Base-by-base conservation (phyloP, 2,888 invertebrate species). In the Ophraella communa region DNA sequence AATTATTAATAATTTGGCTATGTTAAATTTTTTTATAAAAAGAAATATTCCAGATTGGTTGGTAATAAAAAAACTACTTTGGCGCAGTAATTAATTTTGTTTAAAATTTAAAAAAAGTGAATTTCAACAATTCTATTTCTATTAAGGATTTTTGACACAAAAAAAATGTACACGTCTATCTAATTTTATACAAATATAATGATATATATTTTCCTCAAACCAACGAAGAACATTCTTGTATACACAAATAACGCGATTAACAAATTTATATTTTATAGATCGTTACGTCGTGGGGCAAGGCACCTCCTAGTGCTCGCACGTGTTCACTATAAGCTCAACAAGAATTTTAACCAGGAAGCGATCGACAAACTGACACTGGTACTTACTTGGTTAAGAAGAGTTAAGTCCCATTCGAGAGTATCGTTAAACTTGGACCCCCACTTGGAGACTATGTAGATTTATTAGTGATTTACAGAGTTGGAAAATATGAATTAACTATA, bases 261-360 rank as follows among this genome's bases (percentile, higher is more conserved):
- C 42, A 42, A 14, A 42, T 10, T 14, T 45, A 45, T 45, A 45
- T 45, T 45, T 51, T 17, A 51, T 51, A 23, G 24, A 24, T 27
- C 11, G 23, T 24, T n/a, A 3, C 23, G 24, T 51, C 49, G 49
- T 51, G 49, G 23, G 10, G 17, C 49, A 24, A 27, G 45, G 24
- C 49, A 51, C 49, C 49, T 51, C 49, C 49, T 27, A 24, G 23
- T 24, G 49, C 49, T 51, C 24, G 49, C 49, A 51, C 49, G 49
- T 51, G 49, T 51, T 51, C 24, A 24, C 27, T 14, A 39, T 27
- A 27, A 51, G 49, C 23, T 51, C 17, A 51, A 51, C 21, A 49
- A 49, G 17, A 51, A 51, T 51, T 51, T 51, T 51, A 51, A 51
- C 49, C 49, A 51, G 49, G 49, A 51, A 51, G 49, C 49, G 49